Percentiles rank a stretch among this genome's conserved stretches.
Evolutionary conservation across 2,888 invertebrate species (phyloP).

Genomic region (Eristalis arbustorum): DNA sequence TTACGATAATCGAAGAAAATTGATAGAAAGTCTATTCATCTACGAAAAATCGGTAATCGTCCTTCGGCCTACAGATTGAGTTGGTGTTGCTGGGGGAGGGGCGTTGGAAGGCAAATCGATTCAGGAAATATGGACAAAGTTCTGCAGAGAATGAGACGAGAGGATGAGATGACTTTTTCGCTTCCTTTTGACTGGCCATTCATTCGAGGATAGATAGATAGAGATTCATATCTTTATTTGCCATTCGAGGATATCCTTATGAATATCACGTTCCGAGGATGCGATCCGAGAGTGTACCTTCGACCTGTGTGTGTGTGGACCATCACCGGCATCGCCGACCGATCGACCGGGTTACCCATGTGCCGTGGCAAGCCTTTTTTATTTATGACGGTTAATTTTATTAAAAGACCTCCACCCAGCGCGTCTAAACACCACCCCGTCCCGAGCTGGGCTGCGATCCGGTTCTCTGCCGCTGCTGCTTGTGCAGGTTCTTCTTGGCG

Average conservation of each 20-base stretch:
- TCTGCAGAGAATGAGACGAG: neutral
- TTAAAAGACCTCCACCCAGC: conserved; percentile 58
- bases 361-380: conserved; percentile 64
- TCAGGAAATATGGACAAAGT: conserved; percentile 56
- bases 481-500: neutral
- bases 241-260: conserved; percentile 69
- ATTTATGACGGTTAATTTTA: conserved; percentile 71
- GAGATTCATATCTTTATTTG: conserved; percentile 71
- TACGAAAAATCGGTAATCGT: conserved; percentile 64
- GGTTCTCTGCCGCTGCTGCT: neutral
- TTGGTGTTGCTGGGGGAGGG: neutral
- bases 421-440: neutral
- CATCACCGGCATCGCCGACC: too few relatives aligned
- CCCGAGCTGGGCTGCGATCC: conserved; percentile 43
- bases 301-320: neutral
- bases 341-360: conserved; percentile 7
- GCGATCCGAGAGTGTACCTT: conserved; percentile 42
- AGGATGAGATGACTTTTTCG: conserved; percentile 52
- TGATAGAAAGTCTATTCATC: conserved; percentile 69
- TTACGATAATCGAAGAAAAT: conserved; percentile 70
- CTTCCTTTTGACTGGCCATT: conserved; percentile 53
- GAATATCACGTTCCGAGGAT: conserved; percentile 65
- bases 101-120: conserved; percentile 33
- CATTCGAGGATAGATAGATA: conserved; percentile 45
- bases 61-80: conserved; percentile 5